Conservation (phyloP, 2,888 invertebrate species). For the Bombyx huttoni region DNA sequence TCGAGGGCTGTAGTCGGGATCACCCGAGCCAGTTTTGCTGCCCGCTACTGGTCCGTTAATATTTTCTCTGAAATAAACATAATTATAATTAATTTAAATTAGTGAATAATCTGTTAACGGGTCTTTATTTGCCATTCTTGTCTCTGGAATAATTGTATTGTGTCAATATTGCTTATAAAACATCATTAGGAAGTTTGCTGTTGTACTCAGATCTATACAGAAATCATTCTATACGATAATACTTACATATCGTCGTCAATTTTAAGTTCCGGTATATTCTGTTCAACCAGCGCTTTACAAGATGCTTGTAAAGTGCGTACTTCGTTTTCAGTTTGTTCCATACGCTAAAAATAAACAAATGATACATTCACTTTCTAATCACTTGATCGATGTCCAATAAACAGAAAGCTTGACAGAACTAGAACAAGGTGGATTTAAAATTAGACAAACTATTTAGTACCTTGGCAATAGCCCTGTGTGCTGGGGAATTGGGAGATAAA, state of each 20-base stretch:
- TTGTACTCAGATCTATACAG: too few species aligned
- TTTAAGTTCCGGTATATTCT: conserved; percentile 56
- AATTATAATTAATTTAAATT: background rate
- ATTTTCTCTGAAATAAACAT: conserved; percentile 29
- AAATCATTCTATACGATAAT: too few species aligned
- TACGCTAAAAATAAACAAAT: conserved; percentile 53
- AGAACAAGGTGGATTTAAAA: background rate
- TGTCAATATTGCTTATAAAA: too few species aligned
- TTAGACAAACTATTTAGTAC: conserved; percentile 21
- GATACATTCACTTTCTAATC: background rate
- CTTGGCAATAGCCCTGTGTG: conserved; percentile 76
- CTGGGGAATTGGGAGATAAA: conserved; percentile 77
- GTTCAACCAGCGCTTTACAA: conserved; percentile 74
- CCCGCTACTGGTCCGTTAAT: conserved; percentile 33
- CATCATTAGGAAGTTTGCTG: too few species aligned
- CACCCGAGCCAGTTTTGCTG: conserved; percentile 68
- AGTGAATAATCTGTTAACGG: too few species aligned
- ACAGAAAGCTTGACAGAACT: background rate
- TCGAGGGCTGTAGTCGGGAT: conserved; percentile 69
- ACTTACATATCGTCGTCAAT: conserved; percentile 52
- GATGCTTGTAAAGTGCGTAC: conserved; percentile 78
- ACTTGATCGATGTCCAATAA: background rate
- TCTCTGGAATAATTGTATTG: too few species aligned
- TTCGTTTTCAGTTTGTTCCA: conserved; percentile 81
- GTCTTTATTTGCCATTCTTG: too few species aligned